phyloP scores from a whole-genome alignment of 2,113 vertebrate genomes.

The Jaculus jaculus region DNA sequence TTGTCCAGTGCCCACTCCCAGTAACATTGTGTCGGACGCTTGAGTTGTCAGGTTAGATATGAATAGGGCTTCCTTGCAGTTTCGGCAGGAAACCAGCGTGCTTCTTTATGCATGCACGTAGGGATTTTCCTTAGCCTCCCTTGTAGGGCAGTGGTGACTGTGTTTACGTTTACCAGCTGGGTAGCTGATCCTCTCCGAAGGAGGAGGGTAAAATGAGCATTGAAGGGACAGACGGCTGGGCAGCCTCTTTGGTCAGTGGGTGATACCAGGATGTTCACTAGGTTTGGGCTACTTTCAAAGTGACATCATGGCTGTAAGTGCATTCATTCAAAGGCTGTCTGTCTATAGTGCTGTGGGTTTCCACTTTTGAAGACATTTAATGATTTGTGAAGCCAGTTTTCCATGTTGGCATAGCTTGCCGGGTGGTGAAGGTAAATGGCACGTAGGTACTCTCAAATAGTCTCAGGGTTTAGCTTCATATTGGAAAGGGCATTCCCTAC shows the following conservation, averaged over 20 bases:
- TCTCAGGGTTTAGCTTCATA: slow-evolving; percentile 12
- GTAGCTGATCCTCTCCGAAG: background rate
- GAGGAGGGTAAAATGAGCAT: background rate
- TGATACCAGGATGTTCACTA: background rate
- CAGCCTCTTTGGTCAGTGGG: background rate
- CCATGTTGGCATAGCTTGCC: background rate
- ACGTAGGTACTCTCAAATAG: background rate
- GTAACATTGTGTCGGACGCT: background rate
- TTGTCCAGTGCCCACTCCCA: background rate
- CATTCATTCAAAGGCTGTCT: background rate
- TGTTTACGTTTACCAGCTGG: background rate
- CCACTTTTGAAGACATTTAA: background rate
- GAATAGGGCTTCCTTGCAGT: slow-evolving; percentile 2
- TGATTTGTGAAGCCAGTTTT: slow-evolving; percentile 13
- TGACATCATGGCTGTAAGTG: background rate
- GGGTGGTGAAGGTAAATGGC: background rate
- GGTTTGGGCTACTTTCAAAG: background rate
- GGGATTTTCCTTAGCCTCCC: background rate
- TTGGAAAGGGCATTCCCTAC: slow-evolving; percentile 3
- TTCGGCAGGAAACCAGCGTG: background rate
- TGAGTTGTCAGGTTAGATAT: background rate
- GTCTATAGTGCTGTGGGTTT: background rate
- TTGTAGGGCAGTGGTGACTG: background rate
- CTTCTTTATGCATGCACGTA: background rate
- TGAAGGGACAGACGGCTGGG: background rate